Base-by-base conservation (phyloP, 1,140 invertebrate genomes). In the Choristoneura fumiferana region DNA sequence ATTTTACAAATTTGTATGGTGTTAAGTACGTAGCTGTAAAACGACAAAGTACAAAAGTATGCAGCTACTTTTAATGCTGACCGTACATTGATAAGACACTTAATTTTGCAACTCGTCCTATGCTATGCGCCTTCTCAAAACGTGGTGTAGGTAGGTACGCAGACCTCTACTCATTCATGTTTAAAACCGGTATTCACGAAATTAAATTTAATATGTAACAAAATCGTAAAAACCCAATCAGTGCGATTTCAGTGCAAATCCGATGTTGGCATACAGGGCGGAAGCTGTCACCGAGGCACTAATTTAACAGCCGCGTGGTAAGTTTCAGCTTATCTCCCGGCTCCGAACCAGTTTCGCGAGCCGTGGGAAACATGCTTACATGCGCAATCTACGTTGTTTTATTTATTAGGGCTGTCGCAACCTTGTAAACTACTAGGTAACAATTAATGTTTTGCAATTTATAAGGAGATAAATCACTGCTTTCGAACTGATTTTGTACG, bases 311-410 rank as follows among this genome's bases (percentile, higher is more conserved):
- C 67, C 76, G 69, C 71, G 73, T 76, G 74, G 72, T 70, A 69
- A 71, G 73, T 83, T 78, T 78, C 73, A 82, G 77, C 78, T 84
- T 87, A 84, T 83, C 84, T 78, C 64, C 62, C 60, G n/a, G 54
- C 62, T 29, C 22, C 63, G 64, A 79, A 84, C 84, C 80, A 81
- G 84, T 87, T 87, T 83, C 57, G 84, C 82, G 76, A 64, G 70
- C 73, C 85, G 85, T 86, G 85, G 85, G 84, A 86, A 87, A 73
- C 65, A 72, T 72, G 69, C 74, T 72, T 62, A 74, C 80, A 78
- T 66, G 67, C 75, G 75, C 73, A 79, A 79, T 76, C 77, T 68
- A 81, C 71, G 62, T 76, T 72, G 76, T 63, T 78, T 81, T 74
- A 77, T 82, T 73, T 78, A 79, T 76, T 84, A 81, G 81, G 77